phyloP scores from a whole-genome alignment of 2,888 invertebrate species.

The Steinernema scapterisci region DNA sequence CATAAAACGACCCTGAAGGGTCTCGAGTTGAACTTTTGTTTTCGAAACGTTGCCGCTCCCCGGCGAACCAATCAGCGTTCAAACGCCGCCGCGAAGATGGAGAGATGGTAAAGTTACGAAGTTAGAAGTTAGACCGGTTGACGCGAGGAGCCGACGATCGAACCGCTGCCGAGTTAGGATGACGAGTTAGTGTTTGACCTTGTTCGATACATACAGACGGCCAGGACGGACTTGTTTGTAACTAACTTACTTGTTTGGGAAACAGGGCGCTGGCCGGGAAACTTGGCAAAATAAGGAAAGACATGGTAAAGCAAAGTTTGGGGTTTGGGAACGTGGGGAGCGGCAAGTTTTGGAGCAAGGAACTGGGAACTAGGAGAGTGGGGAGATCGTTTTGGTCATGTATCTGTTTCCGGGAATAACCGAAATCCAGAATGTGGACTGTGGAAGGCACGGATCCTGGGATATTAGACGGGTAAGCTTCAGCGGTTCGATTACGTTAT shows the following conservation, averaged over 20 bases:
- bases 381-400: too few relatives aligned
- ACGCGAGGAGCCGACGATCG: neutral
- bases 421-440: too few relatives aligned
- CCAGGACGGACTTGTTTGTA: slow-evolving; percentile 21
- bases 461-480: too few relatives aligned
- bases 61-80: neutral
- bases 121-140: slow-evolving; percentile 23
- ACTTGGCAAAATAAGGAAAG: neutral
- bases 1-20: slow-evolving; percentile 28
- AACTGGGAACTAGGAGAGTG: too few relatives aligned
- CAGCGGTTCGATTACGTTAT: too few relatives aligned
- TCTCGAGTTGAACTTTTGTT: slow-evolving; percentile 33
- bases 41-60: neutral
- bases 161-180: neutral
- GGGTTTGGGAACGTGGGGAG: too few relatives aligned
- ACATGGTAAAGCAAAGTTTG: too few relatives aligned
- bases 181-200: slow-evolving; percentile 4
- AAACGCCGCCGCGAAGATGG: neutral
- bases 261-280: slow-evolving; percentile 4
- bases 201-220: slow-evolving; percentile 15
- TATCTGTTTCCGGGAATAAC: too few relatives aligned
- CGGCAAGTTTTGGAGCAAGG: too few relatives aligned
- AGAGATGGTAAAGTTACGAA: slow-evolving; percentile 13
- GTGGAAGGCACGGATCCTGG: too few relatives aligned
- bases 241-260: slow-evolving; percentile 25